Evolutionary conservation across 2,113 vertebrate genomes (phyloP), one percentile per base, ranked within the genome.

Genomic region (Cinclus cinclus): DNA sequence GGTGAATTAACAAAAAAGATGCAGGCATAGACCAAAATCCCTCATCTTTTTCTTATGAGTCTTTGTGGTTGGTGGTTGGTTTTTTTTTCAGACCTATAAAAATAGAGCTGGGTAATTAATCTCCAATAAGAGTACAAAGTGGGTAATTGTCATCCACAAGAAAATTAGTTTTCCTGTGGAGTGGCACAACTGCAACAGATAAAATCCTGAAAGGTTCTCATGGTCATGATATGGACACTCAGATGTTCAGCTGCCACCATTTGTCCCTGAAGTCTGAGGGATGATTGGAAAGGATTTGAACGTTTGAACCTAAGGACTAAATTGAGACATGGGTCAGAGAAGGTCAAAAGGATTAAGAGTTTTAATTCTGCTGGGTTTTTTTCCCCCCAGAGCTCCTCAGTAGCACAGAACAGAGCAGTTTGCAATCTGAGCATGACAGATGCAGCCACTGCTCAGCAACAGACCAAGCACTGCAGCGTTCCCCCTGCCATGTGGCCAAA

Each of bases 331-430:
- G 5, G 70, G 24, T 56, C 39, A 41, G 46, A 58, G 25, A 19
- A 64, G 27, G 50, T 83, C 33, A 55, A 64, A 28, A 68, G 22
- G 56, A 87, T 92, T 73, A 53, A 83, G 84, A 23, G 16, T 9
- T 59, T 85, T 46, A 76, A 69, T 79, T 64, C n/a, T 31, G 10
- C 11, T 30, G 15, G 5, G 16, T 59, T 30, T 44, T n/a, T 27
- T 10, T 42, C 4, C 1, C 4, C 41, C 21, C 9, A 11, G n/a
- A 22, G n/a, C 3, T 82, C 31, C 37, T 90, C 37, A 12, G 0
- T 10, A 65, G 41, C 37, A 42, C 7, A 18, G 50, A 20, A 50
- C 8, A 62, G 37, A 50, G 5, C 1, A 1, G 13, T 63, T 30
- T 83, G 70, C 63, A 77, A 49, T 33, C 67, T 69, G 28, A 93